These are phyloP conservation scores for Corythornis vintsioides DNA, from an alignment of 2,113 vertebrate species.

Conservation along the genomic window DNA sequence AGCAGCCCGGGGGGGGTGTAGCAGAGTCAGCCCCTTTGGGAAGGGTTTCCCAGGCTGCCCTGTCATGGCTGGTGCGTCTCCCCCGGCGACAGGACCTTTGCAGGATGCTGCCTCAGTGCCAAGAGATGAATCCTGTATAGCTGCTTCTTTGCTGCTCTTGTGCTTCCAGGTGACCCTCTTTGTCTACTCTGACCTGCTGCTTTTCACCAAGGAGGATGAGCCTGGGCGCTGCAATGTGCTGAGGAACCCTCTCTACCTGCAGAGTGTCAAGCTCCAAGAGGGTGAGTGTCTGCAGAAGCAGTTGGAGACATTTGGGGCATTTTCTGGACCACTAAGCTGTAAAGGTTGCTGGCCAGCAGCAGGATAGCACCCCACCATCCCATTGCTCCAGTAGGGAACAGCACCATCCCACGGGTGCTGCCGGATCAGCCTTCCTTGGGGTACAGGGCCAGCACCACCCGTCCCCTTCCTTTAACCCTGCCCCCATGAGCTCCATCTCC, in stretches of 20 bases:
- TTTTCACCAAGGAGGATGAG: slow-evolving; percentile 93
- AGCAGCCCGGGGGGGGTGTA: neutral
- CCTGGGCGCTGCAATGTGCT: slow-evolving; percentile 90
- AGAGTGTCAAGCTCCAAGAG: slow-evolving; percentile 89
- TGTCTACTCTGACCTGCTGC: slow-evolving; percentile 91
- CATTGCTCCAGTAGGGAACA: neutral
- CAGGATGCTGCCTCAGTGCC: neutral
- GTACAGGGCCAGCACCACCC: neutral
- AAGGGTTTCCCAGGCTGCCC: neutral
- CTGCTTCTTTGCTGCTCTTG: neutral
- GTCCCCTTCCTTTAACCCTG: neutral
- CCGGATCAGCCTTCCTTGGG: neutral
- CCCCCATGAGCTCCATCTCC: neutral
- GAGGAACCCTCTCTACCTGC: slow-evolving; percentile 91
- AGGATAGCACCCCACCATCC: neutral
- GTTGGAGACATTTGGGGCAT: fast-evolving
- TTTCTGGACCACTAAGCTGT: neutral
- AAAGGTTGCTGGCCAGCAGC: neutral
- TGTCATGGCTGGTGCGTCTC: neutral
- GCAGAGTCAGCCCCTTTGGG: neutral
- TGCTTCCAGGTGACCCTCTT: slow-evolving; percentile 88
- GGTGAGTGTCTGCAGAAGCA: slow-evolving; percentile 75
- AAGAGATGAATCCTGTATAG: neutral
- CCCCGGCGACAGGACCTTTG: neutral
- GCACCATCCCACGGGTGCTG: neutral